Evolutionary conservation across 2,113 vertebrate species (phyloP), one percentile per base, ranked within the genome.

Genomic region (Geococcyx californianus): DNA sequence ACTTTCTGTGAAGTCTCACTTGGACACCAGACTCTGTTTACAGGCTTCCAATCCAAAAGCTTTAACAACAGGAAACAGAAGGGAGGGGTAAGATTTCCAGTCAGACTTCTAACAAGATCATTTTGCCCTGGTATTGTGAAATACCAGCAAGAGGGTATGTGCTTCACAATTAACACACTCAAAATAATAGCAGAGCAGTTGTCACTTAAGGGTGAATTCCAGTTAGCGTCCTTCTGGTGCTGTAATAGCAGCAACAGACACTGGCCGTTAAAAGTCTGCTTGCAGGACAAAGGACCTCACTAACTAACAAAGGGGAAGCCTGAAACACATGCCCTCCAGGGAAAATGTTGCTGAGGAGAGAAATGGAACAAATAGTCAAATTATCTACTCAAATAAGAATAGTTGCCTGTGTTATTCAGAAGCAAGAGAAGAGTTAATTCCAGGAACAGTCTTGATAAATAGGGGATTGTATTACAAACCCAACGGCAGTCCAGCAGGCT

Each of bases 61-160:
- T 79, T 95, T 63, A 97, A 97, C 78, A 97, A 97, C 72, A 97
- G 94, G 84, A 96, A 95, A 96, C 64, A 97, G 87, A 95, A 94
- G 95, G 91, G 84, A 97, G 95, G 54, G 76, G 79, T 94, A 95
- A 96, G 93, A 92, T 80, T 97, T 94, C 94, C 95, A 96, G 96
- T 87, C 86, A 95, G 93, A 87, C 84, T 94, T 86, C 85, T 95
- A 95, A 96, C 94, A 94, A 94, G 94, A 95, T 90, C 78, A 88
- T 64, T 86, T 82, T 84, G 89, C 96, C 93, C 88, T 58, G 83
- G 59, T 82, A 78, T 91, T 97, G 93, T 92, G 95, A 94, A 95
- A 96, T 81, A 96, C 66, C 89, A 95, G 62, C 90, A 74, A 92
- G 76, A 87, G 76, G 79, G 83, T 88, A 93, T 95, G 92, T 94